Evolutionary conservation across 2,888 invertebrate species (phyloP), one percentile per base, ranked within the genome.

Genomic region (Ormyrus rosae): DNA sequence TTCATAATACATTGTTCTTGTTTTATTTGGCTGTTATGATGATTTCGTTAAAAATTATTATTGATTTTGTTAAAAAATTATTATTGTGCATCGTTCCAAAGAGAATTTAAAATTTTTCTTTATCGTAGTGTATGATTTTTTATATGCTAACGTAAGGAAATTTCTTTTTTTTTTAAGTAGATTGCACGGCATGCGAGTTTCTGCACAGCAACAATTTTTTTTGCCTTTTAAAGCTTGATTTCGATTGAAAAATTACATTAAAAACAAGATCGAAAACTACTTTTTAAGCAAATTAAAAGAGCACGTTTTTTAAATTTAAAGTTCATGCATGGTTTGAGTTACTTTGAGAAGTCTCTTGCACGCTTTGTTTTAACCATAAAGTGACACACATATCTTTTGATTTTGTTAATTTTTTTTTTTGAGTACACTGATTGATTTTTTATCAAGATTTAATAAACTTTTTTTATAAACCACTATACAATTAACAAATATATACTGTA

Each of bases 311-410:
- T 7, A 19, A 63, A 63, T 19, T 45, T 46, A 34, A n/a, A 63
- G 51, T 55, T 76, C 45, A 69, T 63, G 76, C 76, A 76, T 69
- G 76, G 19, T 69, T 69, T 61, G 63, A 56, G 48, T 67, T 60
- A 45, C n/a, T 51, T 65, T 45, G 46, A 10, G 46, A 13, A 69
- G 55, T 76, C 63, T 34, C 6, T 19, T 76, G 76, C 76, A 76
- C 76, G 76, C 76, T 76, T 76, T 48, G 9, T 58, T 58, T 56
- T 65, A 19, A 11, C 19, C 46, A 50, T 73, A 34, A 1, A 50
- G 34, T 11, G 50, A 58, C 46, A 11, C 2, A 65, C 64, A 56
- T 56, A 4, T 34, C 50, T 13, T 65, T 64, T 58, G 46, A 19
- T 9, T 58, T 74, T 64, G 1, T 63, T 64, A 46, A 9, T 48